phyloP scores from a whole-genome alignment of 2,797 vertebrate species.

The Steatocranus sp. region DNA sequence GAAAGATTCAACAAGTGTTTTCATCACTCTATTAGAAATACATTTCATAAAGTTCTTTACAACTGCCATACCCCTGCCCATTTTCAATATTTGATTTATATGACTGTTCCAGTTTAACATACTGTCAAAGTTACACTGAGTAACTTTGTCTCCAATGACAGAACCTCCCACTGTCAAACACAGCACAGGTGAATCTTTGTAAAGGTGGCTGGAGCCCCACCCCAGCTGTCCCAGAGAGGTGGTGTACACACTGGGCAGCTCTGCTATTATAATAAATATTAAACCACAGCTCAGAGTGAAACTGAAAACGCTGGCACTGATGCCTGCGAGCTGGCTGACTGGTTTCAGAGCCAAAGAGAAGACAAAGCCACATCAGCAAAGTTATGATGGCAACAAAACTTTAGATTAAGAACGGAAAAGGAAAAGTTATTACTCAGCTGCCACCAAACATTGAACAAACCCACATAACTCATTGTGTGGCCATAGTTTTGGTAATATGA shows the following conservation, averaged over 20 bases:
- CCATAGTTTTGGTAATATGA: fast-evolving
- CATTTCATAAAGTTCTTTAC: neutral
- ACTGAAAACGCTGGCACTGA: neutral
- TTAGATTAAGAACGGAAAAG: neutral
- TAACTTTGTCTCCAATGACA: neutral
- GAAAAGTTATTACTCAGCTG: neutral
- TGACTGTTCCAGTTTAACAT: neutral
- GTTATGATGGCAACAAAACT: neutral
- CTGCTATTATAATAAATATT: neutral
- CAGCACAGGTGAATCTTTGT: neutral
- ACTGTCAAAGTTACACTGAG: neutral
- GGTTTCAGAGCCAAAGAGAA: neutral
- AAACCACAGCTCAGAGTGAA: neutral
- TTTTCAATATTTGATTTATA: neutral
- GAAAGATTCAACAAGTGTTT: fast-evolving
- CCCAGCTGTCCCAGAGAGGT: neutral
- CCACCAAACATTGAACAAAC: neutral
- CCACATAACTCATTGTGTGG: fast-evolving
- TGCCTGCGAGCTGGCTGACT: neutral
- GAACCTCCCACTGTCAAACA: neutral
- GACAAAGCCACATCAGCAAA: neutral
- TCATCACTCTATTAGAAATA: neutral
- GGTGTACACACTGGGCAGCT: neutral
- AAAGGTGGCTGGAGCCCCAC: neutral
- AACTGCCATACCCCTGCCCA: neutral